Percentiles rank a stretch among this genome's conserved stretches.
phyloP scores from a whole-genome alignment of 2,888 invertebrate species.

The Hirtodrosophila confusa region DNA sequence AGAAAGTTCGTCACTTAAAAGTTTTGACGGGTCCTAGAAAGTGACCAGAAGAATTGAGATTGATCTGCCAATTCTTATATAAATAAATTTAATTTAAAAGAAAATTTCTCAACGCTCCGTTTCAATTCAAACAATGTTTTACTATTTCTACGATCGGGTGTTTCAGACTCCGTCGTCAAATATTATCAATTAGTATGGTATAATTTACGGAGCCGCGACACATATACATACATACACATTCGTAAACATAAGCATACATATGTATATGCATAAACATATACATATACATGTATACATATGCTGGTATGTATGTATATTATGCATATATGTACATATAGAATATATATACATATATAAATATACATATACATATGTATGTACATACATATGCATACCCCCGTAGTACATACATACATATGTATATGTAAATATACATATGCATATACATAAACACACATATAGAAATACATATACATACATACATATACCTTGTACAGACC shows the following conservation, averaged over 20 bases:
- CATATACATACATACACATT: slow-evolving; percentile 1
- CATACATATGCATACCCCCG: no score
- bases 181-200: no score
- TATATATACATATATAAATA: background rate
- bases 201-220: no score
- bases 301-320: background rate
- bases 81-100: no score
- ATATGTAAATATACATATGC: background rate
- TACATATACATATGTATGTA: background rate
- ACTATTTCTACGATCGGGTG: no score
- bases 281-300: background rate
- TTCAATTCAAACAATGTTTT: no score
- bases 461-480: slow-evolving; percentile 1
- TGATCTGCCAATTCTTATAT: no score
- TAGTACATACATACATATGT: background rate
- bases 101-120: no score
- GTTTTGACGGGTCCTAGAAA: background rate
- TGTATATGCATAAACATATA: background rate
- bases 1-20: slow-evolving; percentile 1
- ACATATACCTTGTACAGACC: background rate
- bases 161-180: no score
- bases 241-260: background rate
- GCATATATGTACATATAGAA: background rate
- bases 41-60: no score
- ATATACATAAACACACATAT: background rate